Base-by-base conservation (phyloP, 2,113 vertebrate genomes). In the Elephas maximus region DNA sequence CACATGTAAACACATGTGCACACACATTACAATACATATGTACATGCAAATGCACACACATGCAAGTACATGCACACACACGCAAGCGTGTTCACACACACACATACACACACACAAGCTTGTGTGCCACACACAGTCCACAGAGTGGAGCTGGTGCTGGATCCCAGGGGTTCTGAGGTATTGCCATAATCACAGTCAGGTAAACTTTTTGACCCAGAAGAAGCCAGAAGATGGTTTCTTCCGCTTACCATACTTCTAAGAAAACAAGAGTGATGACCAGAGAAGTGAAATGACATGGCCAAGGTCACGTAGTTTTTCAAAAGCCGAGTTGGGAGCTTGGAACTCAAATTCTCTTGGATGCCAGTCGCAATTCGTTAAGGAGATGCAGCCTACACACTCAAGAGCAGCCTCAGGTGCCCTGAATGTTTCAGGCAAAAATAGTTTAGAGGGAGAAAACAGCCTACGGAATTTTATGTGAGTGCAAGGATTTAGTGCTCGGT, bases 271-370 rank as follows among this genome's bases (percentile, higher is more conserved):
- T 62, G 51, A 74, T 84, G 67, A 24, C 53, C 17, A 8, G 44
- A 91, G 14, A 63, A 80, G 62, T 20, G 37, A 74, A 77, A 51
- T 79, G 79, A 90, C 37, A 90, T 93, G 85, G 69, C 33, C 5
- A 37, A 60, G 37, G 12, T 57, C 76, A 45, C 2, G 1, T 30
- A 11, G 18, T 30, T 94, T 23, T 37, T 95, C 62, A 60, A 81
- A 94, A 88, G 62, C 79, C 14, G 45, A 8, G 4, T 71, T 51
- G 63, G 53, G 84, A 73, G 41, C 15, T 24, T 33, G 28, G 28
- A 73, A 4, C 26, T 8, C 30, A 24, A 11, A 57, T 12, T 79
- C 60, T 86, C 41, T 10, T 21, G 57, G 57, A 26, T 51, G 53
- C n/a, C 62, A 45, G 65, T 80, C 77, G 20, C 24, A 45, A 0